Conservation (phyloP, 2,888 invertebrate species). For the Mesorhabditis sp. region DNA sequence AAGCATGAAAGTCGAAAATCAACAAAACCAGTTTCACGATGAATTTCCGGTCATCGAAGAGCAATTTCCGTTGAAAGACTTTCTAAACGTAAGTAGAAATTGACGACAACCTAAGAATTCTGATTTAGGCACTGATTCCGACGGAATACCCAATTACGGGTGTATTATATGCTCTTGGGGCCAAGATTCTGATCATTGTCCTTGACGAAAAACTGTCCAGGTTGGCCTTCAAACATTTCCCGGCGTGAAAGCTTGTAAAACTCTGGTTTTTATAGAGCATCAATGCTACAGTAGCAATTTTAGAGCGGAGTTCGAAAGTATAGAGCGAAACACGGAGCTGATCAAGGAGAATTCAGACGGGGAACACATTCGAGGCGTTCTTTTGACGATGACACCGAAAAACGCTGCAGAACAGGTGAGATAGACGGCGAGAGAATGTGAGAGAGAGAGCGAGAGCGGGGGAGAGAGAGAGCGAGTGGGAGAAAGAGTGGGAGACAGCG, state of each 20-base stretch:
- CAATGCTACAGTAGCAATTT: background rate
- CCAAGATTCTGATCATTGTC: slow-evolving; percentile 32
- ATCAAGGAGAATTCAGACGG: slow-evolving; percentile 48
- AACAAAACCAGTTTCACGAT: no score
- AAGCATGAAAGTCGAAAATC: no score
- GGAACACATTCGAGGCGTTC: slow-evolving; percentile 34
- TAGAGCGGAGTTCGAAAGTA: slow-evolving; percentile 45
- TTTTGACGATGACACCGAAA: slow-evolving; percentile 39
- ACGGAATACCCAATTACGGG: slow-evolving; percentile 16
- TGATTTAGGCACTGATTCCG: no score
- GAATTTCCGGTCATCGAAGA: no score
- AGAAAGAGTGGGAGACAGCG: background rate
- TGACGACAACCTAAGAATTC: no score
- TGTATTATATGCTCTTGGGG: slow-evolving; percentile 25
- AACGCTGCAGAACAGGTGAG: slow-evolving; percentile 16
- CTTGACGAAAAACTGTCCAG: slow-evolving; percentile 7
- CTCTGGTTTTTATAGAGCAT: no score
- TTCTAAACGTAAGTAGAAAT: no score
- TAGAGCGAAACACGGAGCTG: slow-evolving; percentile 47
- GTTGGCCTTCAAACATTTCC: no score
- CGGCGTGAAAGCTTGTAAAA: no score
- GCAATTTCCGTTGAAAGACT: no score
- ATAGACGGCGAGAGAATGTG: background rate
- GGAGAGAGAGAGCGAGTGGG: background rate
- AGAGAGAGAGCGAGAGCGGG: background rate